phyloP scores from a whole-genome alignment of 2,797 vertebrate species.

The Nothura maculosa region DNA sequence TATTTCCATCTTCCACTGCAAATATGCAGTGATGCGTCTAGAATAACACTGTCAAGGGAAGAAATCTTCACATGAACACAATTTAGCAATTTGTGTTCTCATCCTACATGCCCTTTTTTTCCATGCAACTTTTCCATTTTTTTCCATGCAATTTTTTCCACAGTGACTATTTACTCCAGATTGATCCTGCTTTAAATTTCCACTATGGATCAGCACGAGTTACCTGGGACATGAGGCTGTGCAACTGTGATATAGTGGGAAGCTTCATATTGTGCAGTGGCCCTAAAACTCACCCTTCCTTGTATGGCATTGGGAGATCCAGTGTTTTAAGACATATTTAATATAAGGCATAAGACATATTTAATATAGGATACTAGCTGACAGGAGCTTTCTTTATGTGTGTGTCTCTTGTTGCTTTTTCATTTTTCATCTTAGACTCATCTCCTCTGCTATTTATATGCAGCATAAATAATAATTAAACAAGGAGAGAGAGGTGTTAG shows the following conservation, averaged over 20 bases:
- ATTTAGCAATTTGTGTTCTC: conserved; percentile 41
- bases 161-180: background rate
- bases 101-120: background rate
- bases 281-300: background rate
- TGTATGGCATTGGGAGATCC: background rate
- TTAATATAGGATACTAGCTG: conserved; percentile 35
- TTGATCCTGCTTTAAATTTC: conserved; percentile 17
- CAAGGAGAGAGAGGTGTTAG: conserved; percentile 9
- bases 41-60: conserved; percentile 45
- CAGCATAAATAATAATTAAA: conserved; percentile 63
- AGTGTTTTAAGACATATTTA: background rate
- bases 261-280: conserved; percentile 27
- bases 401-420: conserved; percentile 47
- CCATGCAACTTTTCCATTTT: background rate
- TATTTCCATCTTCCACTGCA: conserved; percentile 59
- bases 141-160: background rate
- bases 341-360: background rate
- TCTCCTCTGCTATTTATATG: conserved; percentile 40
- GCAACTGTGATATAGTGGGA: conserved; percentile 8
- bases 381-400: background rate
- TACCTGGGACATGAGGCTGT: conserved; percentile 25
- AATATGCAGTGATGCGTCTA: conserved; percentile 57
- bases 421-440: conserved; percentile 41
- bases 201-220: conserved; percentile 46
- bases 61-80: conserved; percentile 42